Conservation (phyloP, 2,113 vertebrate species). For the Eupsittula cactorum region DNA sequence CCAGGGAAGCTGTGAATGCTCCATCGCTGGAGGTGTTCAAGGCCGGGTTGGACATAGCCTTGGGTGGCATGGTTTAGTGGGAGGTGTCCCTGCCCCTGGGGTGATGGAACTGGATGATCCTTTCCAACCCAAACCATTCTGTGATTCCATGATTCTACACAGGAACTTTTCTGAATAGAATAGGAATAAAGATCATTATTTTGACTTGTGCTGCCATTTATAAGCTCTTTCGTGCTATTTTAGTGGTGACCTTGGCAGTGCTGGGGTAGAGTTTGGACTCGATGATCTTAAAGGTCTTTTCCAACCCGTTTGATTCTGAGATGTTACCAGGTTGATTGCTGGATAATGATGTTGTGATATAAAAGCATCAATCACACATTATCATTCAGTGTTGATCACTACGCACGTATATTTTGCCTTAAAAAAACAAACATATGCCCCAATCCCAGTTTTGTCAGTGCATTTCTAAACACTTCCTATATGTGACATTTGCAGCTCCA, state of each 20-base stretch:
- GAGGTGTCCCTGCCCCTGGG: background rate
- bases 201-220: conserved; percentile 9
- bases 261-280: background rate
- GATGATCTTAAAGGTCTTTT: background rate
- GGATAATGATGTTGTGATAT: conserved; percentile 52
- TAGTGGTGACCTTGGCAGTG: background rate
- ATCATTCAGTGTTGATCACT: conserved; percentile 60
- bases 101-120: background rate
- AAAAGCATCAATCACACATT: conserved; percentile 51
- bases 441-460: conserved; percentile 18
- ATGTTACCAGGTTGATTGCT: conserved; percentile 35
- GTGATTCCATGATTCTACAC: background rate
- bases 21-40: too few species aligned
- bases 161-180: background rate
- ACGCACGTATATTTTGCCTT: conserved; percentile 43
- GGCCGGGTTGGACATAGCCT: too few species aligned
- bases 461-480: conserved; percentile 37
- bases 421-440: conserved; percentile 50
- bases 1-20: too few species aligned
- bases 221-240: background rate
- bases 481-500: conserved; percentile 56
- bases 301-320: background rate
- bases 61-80: too few species aligned
- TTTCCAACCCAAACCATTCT: background rate
- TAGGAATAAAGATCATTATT: conserved; percentile 1